Percentiles rank a stretch among this genome's conserved stretches.
Conservation (phyloP, 1,140 invertebrate genomes). For the Nebria ingens region DNA sequence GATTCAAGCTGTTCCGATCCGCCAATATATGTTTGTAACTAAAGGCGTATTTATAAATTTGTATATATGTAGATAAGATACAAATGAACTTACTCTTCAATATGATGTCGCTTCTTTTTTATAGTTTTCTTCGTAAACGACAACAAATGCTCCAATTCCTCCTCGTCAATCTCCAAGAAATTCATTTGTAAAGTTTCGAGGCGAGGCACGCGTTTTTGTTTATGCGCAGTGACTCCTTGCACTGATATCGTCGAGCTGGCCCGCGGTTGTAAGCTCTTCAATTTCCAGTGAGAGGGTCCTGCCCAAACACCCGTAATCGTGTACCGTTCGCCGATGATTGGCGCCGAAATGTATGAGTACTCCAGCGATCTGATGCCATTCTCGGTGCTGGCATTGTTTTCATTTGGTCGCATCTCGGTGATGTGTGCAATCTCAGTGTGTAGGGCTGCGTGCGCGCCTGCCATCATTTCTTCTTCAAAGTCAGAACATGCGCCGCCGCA, state of each 20-base stretch:
- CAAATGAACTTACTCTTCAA: too few relatives aligned
- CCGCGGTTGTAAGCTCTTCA: constrained; percentile 35
- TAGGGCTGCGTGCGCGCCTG: constrained; percentile 30
- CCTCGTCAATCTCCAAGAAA: too few relatives aligned
- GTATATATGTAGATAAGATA: too few relatives aligned
- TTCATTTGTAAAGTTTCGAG: background rate
- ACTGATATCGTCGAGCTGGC: background rate
- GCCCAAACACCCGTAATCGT: constrained; percentile 46
- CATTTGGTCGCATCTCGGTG: background rate
- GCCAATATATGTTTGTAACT: too few relatives aligned
- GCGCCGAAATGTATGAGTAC: background rate
- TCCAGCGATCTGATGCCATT: background rate
- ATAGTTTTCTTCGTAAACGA: too few relatives aligned
- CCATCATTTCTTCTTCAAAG: constrained; percentile 34
- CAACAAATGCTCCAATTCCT: too few relatives aligned
- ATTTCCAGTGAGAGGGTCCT: constrained; percentile 64
- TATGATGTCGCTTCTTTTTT: too few relatives aligned
- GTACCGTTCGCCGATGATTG: background rate
- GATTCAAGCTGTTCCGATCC: too few relatives aligned
- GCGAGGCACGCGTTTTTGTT: background rate
- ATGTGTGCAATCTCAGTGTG: background rate
- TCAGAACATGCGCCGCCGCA: constrained; percentile 29
- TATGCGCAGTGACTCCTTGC: background rate
- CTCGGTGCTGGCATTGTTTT: background rate
- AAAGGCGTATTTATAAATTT: too few relatives aligned